Evolutionary conservation across 2,797 vertebrate genomes (phyloP), one percentile per base, ranked within the genome.

Genomic region (Alosa sapidissima): DNA sequence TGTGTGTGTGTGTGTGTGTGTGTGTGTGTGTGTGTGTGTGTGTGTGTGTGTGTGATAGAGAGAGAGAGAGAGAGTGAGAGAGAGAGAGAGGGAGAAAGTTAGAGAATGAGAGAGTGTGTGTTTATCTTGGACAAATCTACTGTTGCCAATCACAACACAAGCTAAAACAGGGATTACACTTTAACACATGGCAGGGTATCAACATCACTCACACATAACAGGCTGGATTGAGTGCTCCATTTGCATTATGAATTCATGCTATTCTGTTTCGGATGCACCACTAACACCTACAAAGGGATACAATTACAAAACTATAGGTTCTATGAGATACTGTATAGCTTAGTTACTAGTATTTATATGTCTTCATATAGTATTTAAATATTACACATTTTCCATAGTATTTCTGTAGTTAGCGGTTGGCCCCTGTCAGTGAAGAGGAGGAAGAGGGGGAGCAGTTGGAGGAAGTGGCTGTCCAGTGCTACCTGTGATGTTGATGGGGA

Each of bases 401-500:
- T 51, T 51, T 51, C 0, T 51, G 49, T 51, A 62, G n/a, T 58
- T 58, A 19, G 52, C 21, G 4, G 7, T 7, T n/a, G 55, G 21
- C 8, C 21, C 55, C 55, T 60, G 7, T 60, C 6, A 21, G 21
- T 58, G 3, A 58, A 19, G 13, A 16, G 14, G 13, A 58, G 21
- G 7, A n/a, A 58, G 55, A 21, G 19, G 55, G 6, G 19, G 8
- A n/a, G 6, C 6, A 62, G 58, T 1, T 9, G n/a, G 58, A 24
- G 58, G n/a, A 14, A 19, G 19, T 5, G 58, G 7, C 1, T 72
- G 28, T 2, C 8, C 41, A 21, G 36, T 1, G 72, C 36, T 86
- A 95, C 95, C 95, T 91, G 95, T 94, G 0, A 95, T 89, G 24
- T 95, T 97, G 89, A 99, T 99, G 0, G 97, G 96, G 84, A 99